Conservation (phyloP, 2,797 vertebrate genomes). For the Myotis daubentonii region DNA sequence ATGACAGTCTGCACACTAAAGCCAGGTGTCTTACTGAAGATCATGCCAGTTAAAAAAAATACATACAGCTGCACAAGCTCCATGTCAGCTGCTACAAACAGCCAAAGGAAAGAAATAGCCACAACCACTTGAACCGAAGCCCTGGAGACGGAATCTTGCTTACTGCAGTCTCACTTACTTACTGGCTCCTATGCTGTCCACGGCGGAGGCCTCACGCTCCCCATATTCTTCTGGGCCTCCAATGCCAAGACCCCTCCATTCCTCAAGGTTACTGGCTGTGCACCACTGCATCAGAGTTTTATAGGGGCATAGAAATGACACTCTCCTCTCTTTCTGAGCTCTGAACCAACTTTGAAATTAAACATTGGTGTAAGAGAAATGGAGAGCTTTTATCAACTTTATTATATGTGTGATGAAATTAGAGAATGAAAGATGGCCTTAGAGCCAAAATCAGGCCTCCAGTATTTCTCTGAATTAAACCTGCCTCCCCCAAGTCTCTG, state of each 20-base stretch:
- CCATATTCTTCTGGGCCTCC: neutral
- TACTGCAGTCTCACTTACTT: neutral
- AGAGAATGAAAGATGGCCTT: neutral
- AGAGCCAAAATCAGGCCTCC: neutral
- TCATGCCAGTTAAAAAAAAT: neutral
- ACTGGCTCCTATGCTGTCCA: accelerated
- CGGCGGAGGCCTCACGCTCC: accelerated
- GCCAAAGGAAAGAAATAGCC: neutral
- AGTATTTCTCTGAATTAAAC: neutral
- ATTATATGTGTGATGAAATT: neutral
- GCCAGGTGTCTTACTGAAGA: neutral
- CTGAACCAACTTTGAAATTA: neutral
- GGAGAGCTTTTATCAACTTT: neutral
- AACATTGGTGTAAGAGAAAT: neutral
- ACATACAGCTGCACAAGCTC: neutral
- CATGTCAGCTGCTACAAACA: neutral
- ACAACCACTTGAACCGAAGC: neutral
- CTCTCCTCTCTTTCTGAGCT: neutral
- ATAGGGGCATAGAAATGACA: neutral
- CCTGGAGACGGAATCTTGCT: neutral
- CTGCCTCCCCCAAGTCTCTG: neutral
- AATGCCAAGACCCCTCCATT: neutral
- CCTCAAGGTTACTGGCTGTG: neutral
- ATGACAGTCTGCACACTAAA: neutral
- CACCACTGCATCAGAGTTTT: neutral